Base-by-base conservation (phyloP, 2,797 vertebrate species). In the Manis crassicaudata region DNA sequence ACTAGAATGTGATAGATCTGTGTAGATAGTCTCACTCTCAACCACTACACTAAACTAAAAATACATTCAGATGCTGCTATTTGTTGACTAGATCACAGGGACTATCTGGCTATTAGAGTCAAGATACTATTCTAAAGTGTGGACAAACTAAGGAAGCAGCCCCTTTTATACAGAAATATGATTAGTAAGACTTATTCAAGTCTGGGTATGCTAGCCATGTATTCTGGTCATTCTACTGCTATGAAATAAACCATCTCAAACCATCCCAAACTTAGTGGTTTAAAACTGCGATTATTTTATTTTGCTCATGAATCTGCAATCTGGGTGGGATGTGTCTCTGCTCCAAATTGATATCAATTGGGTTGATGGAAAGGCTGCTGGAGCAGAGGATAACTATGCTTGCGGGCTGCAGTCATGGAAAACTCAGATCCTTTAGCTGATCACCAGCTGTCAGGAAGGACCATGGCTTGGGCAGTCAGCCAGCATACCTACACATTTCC, bases 161-260 rank as follows among this genome's bases (percentile, higher is more conserved):
- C 23, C 1, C 14, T 92, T 6, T 67, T 58, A 62, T 1, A 46
- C 46, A 87, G 54, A 75, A 75, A 54, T 25, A 21, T 60, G 43
- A 90, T 70, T 75, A 60, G 23, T 32, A 73, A 54, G 32, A 62
- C 8, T 91, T 50, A 88, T 54, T 72, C 75, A n/a, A 35, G 40
- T 92, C 60, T 85, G 23, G 62, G 17, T 50, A 75, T 85, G 27
- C 27, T 43, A 85, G 67, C 7, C 72, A 79, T 27, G 40, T 63
- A 72, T 60, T 92, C 76, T 81, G 54, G 4, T 87, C 87, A 87
- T 58, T 46, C 65, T 80, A 93, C 37, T 40, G 23, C 63, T 90
- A 8, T 60, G 23, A 92, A 94, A 95, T 72, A 83, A 85, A 94
- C 9, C 25, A 72, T 58, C 25, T 79, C 70, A 65, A 85, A 92